Evolutionary conservation across 2,113 vertebrate species (phyloP).

Genomic region (Pelmatolapia mariae): DNA sequence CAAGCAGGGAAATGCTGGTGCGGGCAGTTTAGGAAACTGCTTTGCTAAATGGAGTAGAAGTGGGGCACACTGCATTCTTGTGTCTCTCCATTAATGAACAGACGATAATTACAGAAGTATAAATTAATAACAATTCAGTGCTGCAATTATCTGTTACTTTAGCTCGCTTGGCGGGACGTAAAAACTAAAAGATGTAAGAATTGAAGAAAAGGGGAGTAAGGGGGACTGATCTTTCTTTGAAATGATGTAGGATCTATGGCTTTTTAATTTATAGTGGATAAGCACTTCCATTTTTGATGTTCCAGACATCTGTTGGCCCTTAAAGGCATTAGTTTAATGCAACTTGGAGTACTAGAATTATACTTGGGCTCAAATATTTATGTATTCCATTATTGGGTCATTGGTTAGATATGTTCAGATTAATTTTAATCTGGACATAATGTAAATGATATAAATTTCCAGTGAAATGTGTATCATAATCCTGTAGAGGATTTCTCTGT

Average conservation of each 20-base stretch:
- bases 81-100: slow-evolving; percentile 4
- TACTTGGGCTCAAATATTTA: background rate
- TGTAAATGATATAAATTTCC: background rate
- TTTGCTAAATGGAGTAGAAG: slow-evolving; percentile 6
- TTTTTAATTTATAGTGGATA: background rate
- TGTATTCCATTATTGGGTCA: background rate
- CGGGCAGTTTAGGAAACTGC: background rate
- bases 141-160: background rate
- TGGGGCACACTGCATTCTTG: background rate
- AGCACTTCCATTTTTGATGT: background rate
- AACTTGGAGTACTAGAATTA: background rate
- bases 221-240: background rate
- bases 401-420: background rate
- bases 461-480: background rate
- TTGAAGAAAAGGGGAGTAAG: background rate
- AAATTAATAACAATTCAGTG: slow-evolving; percentile 18
- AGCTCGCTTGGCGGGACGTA: background rate
- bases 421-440: background rate
- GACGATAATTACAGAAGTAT: background rate
- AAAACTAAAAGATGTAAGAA: background rate
- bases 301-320: background rate
- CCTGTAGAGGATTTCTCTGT: background rate
- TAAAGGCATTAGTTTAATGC: background rate
- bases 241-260: background rate
- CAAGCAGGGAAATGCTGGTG: background rate